Percentiles rank a stretch among this genome's conserved stretches.
phyloP scores from a whole-genome alignment of 2,113 vertebrate species.

The Burhinus bistriatus region DNA sequence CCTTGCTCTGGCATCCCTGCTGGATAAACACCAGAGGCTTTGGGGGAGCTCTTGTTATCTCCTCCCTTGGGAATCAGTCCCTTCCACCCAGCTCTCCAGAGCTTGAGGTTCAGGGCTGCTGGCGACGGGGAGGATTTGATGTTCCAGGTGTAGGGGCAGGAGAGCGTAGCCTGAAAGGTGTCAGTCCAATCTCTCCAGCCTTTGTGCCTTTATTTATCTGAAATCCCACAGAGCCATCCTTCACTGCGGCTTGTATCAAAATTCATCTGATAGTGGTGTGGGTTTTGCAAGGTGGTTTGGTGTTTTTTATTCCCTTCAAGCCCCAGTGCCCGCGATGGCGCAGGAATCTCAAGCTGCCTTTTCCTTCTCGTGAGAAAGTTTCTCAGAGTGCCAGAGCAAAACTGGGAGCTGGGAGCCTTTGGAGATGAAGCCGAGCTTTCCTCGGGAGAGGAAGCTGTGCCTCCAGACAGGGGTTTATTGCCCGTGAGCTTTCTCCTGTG shows the following conservation, averaged over 20 bases:
- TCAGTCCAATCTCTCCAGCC: conserved; percentile 14
- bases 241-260: background rate
- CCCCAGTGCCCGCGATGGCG: background rate
- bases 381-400: background rate
- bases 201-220: conserved; percentile 40
- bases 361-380: background rate
- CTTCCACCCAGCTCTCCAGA: background rate
- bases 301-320: background rate
- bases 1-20: background rate
- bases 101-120: background rate
- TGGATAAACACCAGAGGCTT: background rate
- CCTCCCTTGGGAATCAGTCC: background rate
- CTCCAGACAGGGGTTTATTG: background rate
- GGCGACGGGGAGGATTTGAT: background rate
- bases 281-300: background rate
- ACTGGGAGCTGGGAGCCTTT: background rate
- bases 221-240: conserved; percentile 12
- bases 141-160: background rate
- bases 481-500: background rate
- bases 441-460: background rate
- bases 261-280: background rate
- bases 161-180: conserved; percentile 13
- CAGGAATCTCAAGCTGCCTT: background rate
- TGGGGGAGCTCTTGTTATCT: background rate
- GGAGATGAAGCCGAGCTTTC: background rate